phyloP scores from a whole-genome alignment of 2,888 invertebrate species.

The Plebejus anna region DNA sequence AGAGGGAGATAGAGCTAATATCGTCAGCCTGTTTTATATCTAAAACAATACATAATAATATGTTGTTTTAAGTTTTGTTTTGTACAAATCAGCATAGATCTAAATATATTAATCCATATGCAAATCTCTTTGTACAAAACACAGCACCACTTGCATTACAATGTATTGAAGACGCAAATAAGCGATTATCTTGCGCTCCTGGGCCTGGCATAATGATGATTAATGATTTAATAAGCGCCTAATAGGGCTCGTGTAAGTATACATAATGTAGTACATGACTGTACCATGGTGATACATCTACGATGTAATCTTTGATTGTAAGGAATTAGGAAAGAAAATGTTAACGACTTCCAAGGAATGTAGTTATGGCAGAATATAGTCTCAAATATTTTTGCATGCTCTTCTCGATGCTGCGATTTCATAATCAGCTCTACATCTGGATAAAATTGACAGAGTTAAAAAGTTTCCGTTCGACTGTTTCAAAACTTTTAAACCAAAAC shows the following conservation, averaged over 20 bases:
- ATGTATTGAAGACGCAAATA: slow-evolving; percentile 16
- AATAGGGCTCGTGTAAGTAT: slow-evolving; percentile 35
- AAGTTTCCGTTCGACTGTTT: no score
- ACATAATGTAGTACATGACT: slow-evolving; percentile 8
- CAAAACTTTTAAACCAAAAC: no score
- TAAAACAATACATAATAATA: not conserved
- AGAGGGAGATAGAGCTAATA: not conserved
- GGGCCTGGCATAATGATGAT: slow-evolving; percentile 30
- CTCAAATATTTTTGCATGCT: no score
- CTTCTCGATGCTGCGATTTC: no score
- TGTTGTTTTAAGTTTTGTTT: not conserved
- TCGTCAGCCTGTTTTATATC: not conserved
- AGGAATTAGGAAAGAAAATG: no score
- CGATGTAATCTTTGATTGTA: no score
- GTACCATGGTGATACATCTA: no score
- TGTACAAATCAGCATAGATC: not conserved
- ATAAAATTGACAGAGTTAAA: no score
- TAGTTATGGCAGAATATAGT: no score
- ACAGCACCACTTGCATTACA: slow-evolving; percentile 34
- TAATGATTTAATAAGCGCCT: slow-evolving; percentile 29
- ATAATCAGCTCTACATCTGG: no score
- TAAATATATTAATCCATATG: not conserved
- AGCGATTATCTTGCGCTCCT: slow-evolving; percentile 29
- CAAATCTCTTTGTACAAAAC: slow-evolving; percentile 3
- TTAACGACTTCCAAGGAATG: no score